These are phyloP conservation scores for Saturnia japonica DNA, from an alignment of 2,888 invertebrate genomes.

Conservation along the genomic window DNA sequence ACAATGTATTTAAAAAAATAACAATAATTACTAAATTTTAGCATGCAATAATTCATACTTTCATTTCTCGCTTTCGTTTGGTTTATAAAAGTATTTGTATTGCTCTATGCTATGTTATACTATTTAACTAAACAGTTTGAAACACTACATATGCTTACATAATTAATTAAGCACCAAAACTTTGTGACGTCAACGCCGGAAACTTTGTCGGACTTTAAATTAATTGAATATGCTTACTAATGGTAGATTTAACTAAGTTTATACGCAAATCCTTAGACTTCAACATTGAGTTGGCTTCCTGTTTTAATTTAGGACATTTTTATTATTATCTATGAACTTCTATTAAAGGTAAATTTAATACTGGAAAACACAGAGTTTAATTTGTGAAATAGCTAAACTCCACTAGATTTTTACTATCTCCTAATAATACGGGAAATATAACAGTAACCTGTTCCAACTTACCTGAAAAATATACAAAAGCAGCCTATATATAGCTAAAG, in stretches of 20 bases:
- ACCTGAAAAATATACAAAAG: slow-evolving; percentile 80
- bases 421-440: background rate
- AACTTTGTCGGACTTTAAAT: background rate
- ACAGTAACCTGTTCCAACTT: slow-evolving; percentile 31
- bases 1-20: background rate
- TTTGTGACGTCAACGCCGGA: slow-evolving; percentile 5
- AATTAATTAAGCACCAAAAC: slow-evolving; percentile 14
- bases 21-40: background rate
- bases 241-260: background rate
- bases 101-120: background rate
- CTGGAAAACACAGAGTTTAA: background rate
- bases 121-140: background rate
- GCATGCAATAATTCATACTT: background rate
- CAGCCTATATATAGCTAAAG: slow-evolving; percentile 81
- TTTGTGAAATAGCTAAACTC: background rate
- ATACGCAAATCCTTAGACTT: background rate
- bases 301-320: no score
- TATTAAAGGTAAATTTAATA: background rate
- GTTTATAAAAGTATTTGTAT: background rate
- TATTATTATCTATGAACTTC: background rate
- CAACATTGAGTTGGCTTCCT: no score
- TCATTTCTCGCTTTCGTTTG: background rate
- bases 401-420: background rate
- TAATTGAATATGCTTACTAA: background rate
- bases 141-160: background rate